Evolutionary conservation across 2,113 vertebrate species (phyloP), one percentile per base, ranked within the genome.

Genomic region (Odocoileus hemionus): DNA sequence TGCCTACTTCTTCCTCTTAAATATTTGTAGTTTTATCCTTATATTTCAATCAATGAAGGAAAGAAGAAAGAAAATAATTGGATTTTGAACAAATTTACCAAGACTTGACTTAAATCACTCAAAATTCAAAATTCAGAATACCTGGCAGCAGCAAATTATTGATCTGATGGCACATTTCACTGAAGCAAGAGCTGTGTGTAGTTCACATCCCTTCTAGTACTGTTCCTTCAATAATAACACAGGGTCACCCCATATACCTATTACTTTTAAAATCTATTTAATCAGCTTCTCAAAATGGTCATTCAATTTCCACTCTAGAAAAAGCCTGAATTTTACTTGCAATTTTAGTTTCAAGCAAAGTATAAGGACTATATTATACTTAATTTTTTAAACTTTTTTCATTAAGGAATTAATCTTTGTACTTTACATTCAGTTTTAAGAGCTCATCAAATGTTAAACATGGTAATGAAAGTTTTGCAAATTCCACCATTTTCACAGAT

Each of bases 361-460:
- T 83, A 23, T 57, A 94, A 96, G 67, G 25, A 95, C 33, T 55
- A 8, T 89, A 54, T 91, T 91, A 61, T 26, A 64, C 64, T 86
- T 94, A 93, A 52, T 95, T 97, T 67, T 14, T 12, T 70, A 96
- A 96, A 92, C 36, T 92, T 92, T 36, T n/a, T 88, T 96, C 82
- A 86, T 94, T 96, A 95, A 96, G 43, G 45, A 70, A 89, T 95
- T 67, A 74, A 93, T 85, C 83, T 82, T 94, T 88, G 36, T 61
- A 83, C 45, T 70, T 92, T n/a, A 16, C 60, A 21, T 60, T 93
- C 47, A 64, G 4, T 70, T 97, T 96, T 96, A 93, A 94, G 55
- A 91, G 64, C 39, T 90, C 86, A 94, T 96, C 74, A 96, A 82
- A 97, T 89, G 88, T 91, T 92, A 96, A 96, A 96, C 39, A 92